A percentile compares a stretch with the other conserved stretches of the same genome.
Conservation (phyloP, 2,888 invertebrate species). For the Ellobium chinense region DNA sequence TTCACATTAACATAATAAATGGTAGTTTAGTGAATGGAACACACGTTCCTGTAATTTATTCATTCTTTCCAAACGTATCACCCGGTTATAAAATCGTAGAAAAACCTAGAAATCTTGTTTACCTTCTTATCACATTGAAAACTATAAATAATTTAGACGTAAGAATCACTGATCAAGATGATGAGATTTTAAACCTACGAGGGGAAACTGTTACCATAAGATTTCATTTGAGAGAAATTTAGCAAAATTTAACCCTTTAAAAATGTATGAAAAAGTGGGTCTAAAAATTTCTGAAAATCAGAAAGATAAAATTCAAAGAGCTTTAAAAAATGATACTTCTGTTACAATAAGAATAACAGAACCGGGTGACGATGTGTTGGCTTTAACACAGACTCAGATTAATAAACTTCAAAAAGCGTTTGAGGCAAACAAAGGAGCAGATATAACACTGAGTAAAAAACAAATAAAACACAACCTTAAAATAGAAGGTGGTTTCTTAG, state of each 20-base stretch:
- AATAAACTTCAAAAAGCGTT: constrained; percentile 43
- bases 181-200: constrained; percentile 33
- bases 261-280: neutral
- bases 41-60: constrained; percentile 29
- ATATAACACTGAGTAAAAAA: constrained; percentile 44
- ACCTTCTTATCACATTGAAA: constrained; percentile 44
- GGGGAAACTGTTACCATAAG: constrained; percentile 44
- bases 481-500: constrained; percentile 46
- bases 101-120: constrained; percentile 40
- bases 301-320: neutral
- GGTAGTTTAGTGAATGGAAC: constrained; percentile 33
- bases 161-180: constrained; percentile 44
- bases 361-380: constrained; percentile 38
- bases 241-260: neutral
- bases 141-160: constrained; percentile 21
- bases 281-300: neutral
- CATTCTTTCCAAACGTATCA: constrained; percentile 44
- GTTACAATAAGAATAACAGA: constrained; percentile 35
- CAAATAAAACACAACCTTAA: constrained; percentile 44
- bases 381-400: constrained; percentile 44
- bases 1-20: constrained; percentile 43
- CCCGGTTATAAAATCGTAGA: constrained; percentile 50
- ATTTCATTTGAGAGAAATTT: constrained; percentile 50
- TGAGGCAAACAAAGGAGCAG: constrained; percentile 38
- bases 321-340: constrained; percentile 16